A percentile compares a stretch with the other conserved stretches of the same genome.
Evolutionary conservation across 2,888 invertebrate genomes (phyloP).

Genomic region (Lypha dubia): DNA sequence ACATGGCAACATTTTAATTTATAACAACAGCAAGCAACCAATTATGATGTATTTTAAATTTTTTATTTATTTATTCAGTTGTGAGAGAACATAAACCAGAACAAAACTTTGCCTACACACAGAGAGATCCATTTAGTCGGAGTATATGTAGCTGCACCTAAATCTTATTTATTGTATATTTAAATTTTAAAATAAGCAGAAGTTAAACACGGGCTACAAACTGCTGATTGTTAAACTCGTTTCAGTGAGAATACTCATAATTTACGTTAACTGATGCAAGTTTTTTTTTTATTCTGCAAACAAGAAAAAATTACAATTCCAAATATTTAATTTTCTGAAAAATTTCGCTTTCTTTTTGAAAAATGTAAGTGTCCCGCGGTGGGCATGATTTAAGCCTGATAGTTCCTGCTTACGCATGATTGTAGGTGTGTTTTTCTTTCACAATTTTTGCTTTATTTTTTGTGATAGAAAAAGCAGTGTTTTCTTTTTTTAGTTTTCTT

Average conservation of each 20-base stretch:
- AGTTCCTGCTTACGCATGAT: background rate
- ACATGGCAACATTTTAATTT: background rate
- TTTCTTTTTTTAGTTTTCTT: too few relatives aligned
- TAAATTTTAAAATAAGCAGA: conserved; percentile 6
- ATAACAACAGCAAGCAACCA: background rate
- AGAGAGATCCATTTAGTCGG: conserved; percentile 2
- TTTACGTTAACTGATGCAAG: background rate
- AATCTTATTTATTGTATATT: background rate
- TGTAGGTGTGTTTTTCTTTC: background rate
- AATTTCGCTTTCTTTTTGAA: conserved; percentile 66
- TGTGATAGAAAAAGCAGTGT: too few relatives aligned
- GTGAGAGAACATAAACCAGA: conserved; percentile 21
- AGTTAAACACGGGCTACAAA: conserved; percentile 28
- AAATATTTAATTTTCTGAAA: conserved; percentile 21
- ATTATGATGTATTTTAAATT: background rate
- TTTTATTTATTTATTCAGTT: too few relatives aligned
- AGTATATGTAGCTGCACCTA: conserved; percentile 13
- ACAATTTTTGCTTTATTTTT: too few relatives aligned
- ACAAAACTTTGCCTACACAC: conserved; percentile 27
- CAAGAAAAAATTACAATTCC: background rate
- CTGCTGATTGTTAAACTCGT: conserved; percentile 49
- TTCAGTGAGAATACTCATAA: conserved; percentile 26
- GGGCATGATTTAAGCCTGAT: background rate
- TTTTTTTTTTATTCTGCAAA: background rate
- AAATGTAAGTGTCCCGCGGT: background rate